A percentile compares a stretch with the other conserved stretches of the same genome.
Conservation (phyloP, 2,113 vertebrate genomes). For the Arenaria interpres region DNA sequence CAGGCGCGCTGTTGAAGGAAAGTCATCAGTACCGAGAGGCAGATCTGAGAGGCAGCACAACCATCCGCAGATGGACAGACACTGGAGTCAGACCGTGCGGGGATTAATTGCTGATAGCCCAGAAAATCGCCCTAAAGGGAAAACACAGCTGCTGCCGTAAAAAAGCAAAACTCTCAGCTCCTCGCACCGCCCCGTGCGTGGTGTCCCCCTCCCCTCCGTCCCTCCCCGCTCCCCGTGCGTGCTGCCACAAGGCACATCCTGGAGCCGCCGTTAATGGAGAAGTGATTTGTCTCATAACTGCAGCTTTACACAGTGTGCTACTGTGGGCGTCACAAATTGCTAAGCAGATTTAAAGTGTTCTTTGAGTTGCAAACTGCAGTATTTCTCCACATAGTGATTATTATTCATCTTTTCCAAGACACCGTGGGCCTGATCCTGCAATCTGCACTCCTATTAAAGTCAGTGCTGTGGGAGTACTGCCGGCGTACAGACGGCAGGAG, state of each 20-base stretch:
- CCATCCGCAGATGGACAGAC: background rate
- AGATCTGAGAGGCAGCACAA: background rate
- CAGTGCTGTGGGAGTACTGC: conserved; percentile 46
- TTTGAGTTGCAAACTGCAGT: conserved; percentile 63
- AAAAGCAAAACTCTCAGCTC: background rate
- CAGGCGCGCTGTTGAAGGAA: background rate
- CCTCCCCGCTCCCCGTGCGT: background rate
- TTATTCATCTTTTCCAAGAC: conserved; percentile 66
- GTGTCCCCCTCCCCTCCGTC: background rate
- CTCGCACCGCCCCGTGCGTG: background rate
- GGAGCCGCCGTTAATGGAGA: conserved; percentile 35
- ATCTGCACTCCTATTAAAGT: conserved; percentile 59
- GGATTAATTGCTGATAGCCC: background rate
- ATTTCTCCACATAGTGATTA: conserved; percentile 66
- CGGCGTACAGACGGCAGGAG: conserved; percentile 16
- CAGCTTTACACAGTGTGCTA: conserved; percentile 60
- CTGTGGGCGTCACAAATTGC: conserved; percentile 74
- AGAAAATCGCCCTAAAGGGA: background rate
- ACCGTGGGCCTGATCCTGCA: conserved; percentile 66
- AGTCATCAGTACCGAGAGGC: background rate
- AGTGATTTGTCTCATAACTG: conserved; percentile 71
- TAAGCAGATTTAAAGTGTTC: conserved; percentile 71
- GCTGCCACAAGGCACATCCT: conserved; percentile 18
- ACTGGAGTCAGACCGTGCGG: background rate
- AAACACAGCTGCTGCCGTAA: conserved; percentile 4